phyloP scores from a whole-genome alignment of 2,113 vertebrate species.

The Carollia perspicillata region DNA sequence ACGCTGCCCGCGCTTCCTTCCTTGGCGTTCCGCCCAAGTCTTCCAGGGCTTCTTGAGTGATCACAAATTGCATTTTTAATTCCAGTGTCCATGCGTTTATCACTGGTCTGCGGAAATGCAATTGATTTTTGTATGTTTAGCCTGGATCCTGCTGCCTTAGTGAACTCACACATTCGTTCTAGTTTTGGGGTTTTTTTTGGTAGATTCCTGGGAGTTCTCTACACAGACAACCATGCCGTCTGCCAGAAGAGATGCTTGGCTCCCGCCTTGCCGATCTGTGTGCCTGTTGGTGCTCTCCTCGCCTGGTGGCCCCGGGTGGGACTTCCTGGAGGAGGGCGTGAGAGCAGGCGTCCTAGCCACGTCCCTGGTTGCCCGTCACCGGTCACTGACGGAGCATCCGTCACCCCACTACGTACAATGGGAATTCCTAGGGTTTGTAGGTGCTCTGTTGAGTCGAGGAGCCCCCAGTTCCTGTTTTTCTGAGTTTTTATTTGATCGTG shows the following conservation, averaged over 20 bases:
- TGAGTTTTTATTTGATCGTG: neutral
- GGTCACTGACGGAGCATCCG: neutral
- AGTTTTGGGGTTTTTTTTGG: neutral
- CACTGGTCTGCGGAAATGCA: too few relatives aligned
- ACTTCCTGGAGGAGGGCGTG: too few relatives aligned
- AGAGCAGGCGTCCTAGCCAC: accelerated
- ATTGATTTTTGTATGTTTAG: too few relatives aligned
- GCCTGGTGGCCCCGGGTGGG: neutral
- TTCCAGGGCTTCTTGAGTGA: neutral
- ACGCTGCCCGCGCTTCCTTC: neutral
- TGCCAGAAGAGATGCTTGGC: neutral
- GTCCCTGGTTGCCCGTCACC: neutral
- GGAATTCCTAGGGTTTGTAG: neutral
- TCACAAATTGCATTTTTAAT: neutral
- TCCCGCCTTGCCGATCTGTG: neutral
- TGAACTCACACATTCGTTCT: neutral
- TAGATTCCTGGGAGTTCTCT: neutral
- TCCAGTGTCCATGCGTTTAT: too few relatives aligned
- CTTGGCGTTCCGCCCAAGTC: neutral
- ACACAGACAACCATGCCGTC: neutral
- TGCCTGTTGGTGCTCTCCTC: neutral
- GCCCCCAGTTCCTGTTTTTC: neutral
- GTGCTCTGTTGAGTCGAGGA: too few relatives aligned
- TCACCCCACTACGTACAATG: neutral
- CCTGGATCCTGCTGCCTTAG: neutral